These are phyloP conservation scores for Cygnus olor DNA, from an alignment of 2,797 vertebrate genomes.

Conservation along the genomic window DNA sequence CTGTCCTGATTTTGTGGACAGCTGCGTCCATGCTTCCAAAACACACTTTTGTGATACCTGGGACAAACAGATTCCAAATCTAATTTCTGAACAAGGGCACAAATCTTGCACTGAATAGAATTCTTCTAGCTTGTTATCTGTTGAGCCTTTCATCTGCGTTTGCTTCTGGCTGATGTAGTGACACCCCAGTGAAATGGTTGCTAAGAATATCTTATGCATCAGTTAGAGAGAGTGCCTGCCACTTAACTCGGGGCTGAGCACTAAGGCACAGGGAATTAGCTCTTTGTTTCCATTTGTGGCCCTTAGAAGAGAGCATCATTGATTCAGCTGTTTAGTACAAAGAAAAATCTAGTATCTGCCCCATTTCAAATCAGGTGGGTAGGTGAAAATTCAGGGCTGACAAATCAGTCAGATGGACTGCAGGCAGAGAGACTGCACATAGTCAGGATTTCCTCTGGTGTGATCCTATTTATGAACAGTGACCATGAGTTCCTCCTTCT, in stretches of 20 bases:
- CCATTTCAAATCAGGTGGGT: background rate
- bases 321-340: background rate
- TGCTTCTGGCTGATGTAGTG: background rate
- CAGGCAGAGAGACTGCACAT: background rate
- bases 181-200: constrained; percentile 1
- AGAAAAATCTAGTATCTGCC: background rate
- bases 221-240: background rate
- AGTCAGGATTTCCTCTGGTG: constrained; percentile 4
- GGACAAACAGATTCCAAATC: background rate
- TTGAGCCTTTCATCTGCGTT: background rate
- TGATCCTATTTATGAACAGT: background rate
- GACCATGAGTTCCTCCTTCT: constrained; percentile 1
- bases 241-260: background rate
- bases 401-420: constrained; percentile 6
- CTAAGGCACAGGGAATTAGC: background rate
- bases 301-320: background rate
- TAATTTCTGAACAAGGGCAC: background rate
- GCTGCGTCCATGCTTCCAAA: background rate
- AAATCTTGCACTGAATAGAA: background rate
- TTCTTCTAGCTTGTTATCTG: background rate
- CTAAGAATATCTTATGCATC: background rate
- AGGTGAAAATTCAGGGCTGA: constrained; percentile 25
- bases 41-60: background rate
- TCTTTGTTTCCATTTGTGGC: background rate
- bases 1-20: background rate